Conservation (phyloP, 2,888 invertebrate genomes). For the Macrosiphum euphorbiae region DNA sequence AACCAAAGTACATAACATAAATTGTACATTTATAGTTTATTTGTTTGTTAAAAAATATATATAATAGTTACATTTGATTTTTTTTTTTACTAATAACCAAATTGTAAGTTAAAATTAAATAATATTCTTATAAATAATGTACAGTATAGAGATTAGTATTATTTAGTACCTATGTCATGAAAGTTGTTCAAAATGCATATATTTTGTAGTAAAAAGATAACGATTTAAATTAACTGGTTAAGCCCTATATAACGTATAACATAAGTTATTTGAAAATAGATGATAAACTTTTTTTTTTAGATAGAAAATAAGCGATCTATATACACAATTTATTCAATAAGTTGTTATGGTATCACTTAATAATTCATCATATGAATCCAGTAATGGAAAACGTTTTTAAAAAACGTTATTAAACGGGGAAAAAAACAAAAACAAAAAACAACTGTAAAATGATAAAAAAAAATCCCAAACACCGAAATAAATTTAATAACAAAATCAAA, state of each 20-base stretch:
- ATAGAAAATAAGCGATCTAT: background rate
- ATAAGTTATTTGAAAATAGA: background rate
- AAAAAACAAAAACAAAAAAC: too few relatives aligned
- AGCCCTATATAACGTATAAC: background rate
- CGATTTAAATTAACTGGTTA: background rate
- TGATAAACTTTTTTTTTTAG: background rate
- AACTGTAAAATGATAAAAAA: too few relatives aligned
- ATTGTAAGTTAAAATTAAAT: background rate
- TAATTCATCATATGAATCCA: background rate
- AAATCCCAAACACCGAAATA: too few relatives aligned
- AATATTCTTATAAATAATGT: background rate
- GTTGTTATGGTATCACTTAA: background rate
- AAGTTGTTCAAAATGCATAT: background rate
- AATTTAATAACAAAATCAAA: too few relatives aligned
- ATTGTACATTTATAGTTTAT: too few relatives aligned
- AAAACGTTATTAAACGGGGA: too few relatives aligned
- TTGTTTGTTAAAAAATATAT: background rate
- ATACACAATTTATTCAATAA: background rate
- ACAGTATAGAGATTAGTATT: background rate
- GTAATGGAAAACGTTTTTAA: too few relatives aligned
- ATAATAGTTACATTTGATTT: background rate
- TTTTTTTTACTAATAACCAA: too few relatives aligned
- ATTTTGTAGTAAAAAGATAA: background rate
- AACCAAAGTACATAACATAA: background rate
- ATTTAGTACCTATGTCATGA: background rate